These are phyloP conservation scores for Drosophila kikkawai DNA, from an alignment of 1,140 invertebrate genomes.

Conservation along the genomic window DNA sequence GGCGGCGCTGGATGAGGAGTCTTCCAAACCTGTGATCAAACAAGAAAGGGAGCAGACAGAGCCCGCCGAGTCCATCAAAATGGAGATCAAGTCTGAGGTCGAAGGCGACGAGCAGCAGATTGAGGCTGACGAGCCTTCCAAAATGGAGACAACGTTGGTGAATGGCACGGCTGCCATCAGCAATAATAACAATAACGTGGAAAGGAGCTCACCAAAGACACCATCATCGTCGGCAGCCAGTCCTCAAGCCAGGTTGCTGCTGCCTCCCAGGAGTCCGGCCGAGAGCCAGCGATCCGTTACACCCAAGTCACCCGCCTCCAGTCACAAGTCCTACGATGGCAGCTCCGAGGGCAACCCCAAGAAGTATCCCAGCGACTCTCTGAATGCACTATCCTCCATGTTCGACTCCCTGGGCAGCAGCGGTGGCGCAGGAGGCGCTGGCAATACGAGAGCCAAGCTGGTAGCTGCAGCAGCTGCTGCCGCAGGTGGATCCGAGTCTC, in stretches of 20 bases:
- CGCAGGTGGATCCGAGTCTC: slow-evolving; percentile 50
- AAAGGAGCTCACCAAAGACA: slow-evolving; percentile 60
- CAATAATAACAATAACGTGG: slow-evolving; percentile 69
- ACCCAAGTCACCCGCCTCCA: slow-evolving; percentile 89
- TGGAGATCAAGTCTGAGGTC: slow-evolving; percentile 73
- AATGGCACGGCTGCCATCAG: slow-evolving; percentile 63
- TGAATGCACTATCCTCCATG: slow-evolving; percentile 94
- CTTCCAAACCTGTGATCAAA: slow-evolving; percentile 47
- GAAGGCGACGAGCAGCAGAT: slow-evolving; percentile 48
- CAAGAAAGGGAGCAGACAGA: slow-evolving; percentile 85
- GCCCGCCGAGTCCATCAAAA: slow-evolving; percentile 89
- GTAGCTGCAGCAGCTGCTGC: slow-evolving; percentile 55
- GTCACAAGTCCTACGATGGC: slow-evolving; percentile 84
- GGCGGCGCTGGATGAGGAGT: slow-evolving; percentile 16
- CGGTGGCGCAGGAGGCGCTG: slow-evolving; percentile 31
- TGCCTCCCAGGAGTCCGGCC: slow-evolving; percentile 84
- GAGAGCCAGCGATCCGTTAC: slow-evolving; percentile 90
- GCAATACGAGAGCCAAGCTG: slow-evolving; percentile 63
- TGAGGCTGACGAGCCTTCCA: slow-evolving; percentile 48
- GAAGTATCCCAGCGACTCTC: slow-evolving; percentile 87
- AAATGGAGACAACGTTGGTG: slow-evolving; percentile 41
- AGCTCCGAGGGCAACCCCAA: slow-evolving; percentile 87
- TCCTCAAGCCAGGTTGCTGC: slow-evolving; percentile 50
- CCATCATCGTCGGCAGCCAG: slow-evolving; percentile 49
- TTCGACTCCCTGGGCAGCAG: slow-evolving; percentile 88